These are phyloP conservation scores for Sebastes matsubarae DNA, from an alignment of 2,797 vertebrate species.

Conservation along the genomic window DNA sequence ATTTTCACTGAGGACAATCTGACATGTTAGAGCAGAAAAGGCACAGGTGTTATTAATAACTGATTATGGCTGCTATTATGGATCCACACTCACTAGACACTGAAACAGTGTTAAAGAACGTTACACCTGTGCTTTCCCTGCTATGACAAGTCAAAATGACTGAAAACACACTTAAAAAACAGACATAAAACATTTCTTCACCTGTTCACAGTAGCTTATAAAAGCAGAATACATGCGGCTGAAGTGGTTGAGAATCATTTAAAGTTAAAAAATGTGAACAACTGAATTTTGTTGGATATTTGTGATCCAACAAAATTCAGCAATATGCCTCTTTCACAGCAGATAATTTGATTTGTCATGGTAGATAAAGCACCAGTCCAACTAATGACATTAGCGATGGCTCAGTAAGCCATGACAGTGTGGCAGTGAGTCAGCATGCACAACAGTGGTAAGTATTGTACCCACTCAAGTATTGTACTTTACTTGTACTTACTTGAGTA, in stretches of 20 bases:
- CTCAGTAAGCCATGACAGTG: not conserved
- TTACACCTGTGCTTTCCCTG: not conserved
- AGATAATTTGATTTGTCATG: not conserved
- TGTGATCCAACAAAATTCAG: not conserved
- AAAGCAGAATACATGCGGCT: not conserved
- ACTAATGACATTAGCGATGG: not conserved
- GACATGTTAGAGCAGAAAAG: too few relatives aligned
- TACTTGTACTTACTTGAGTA: not conserved
- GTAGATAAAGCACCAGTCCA: not conserved
- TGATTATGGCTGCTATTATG: too few relatives aligned
- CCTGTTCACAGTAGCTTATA: not conserved
- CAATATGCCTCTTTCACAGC: not conserved
- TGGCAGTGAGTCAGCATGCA: not conserved
- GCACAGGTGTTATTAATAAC: too few relatives aligned
- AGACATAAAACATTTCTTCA: not conserved
- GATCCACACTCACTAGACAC: too few relatives aligned
- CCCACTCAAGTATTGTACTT: not conserved
- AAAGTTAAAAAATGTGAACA: not conserved
- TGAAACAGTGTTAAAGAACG: not conserved
- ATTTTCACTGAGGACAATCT: not conserved
- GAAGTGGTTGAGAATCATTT: not conserved
- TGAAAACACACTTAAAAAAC: not conserved
- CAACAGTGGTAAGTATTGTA: not conserved
- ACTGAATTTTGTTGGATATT: not conserved
- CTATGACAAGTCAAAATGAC: not conserved